phyloP scores from a whole-genome alignment of 2,888 invertebrate genomes.

The Netelia virgata region DNA sequence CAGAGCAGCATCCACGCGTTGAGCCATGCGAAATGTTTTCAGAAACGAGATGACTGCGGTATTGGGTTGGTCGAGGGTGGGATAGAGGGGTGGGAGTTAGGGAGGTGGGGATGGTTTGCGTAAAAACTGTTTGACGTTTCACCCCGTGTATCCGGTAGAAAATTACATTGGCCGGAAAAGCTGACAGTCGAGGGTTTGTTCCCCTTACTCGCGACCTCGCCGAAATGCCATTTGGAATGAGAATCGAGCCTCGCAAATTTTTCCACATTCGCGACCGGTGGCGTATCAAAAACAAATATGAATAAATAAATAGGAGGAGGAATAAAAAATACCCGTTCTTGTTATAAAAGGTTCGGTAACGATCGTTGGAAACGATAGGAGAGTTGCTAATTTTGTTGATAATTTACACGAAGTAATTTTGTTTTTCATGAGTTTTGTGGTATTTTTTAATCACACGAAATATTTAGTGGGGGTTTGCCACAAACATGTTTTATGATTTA shows the following conservation, averaged over 20 bases:
- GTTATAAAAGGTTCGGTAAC: background rate
- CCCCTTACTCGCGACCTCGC: background rate
- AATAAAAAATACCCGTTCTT: background rate
- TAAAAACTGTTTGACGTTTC: slow-evolving; percentile 43
- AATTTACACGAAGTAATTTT: background rate
- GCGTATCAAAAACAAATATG: background rate
- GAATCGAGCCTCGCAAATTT: background rate
- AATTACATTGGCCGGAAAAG: slow-evolving; percentile 15
- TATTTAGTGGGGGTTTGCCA: background rate
- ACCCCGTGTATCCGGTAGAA: background rate
- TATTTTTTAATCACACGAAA: background rate
- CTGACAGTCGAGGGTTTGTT: too few species aligned
- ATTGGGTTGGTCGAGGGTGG: background rate
- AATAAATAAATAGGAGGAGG: background rate
- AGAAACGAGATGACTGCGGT: slow-evolving; percentile 32
- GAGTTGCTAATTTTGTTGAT: too few species aligned
- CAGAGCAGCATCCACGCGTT: slow-evolving; percentile 14
- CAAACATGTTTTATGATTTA: too few species aligned
- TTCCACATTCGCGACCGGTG: background rate
- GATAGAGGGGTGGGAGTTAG: background rate
- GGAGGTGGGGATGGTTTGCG: background rate
- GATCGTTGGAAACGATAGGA: background rate
- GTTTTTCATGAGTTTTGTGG: background rate
- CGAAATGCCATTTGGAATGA: background rate
- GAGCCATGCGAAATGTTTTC: slow-evolving; percentile 37